phyloP scores from a whole-genome alignment of 2,888 invertebrate species.

The Willowsia nigromaculata region DNA sequence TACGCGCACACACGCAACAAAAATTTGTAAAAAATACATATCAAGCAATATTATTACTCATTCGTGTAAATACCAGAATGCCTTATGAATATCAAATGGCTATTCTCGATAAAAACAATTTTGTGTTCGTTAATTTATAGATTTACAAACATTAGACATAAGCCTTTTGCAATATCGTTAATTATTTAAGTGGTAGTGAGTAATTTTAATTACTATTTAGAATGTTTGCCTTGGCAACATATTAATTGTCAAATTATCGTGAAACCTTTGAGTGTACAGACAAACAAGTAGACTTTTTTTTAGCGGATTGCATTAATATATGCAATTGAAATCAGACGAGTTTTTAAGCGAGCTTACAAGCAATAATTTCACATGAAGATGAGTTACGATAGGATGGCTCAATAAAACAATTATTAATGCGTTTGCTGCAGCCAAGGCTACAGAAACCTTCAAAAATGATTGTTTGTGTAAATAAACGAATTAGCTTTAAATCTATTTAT shows the following conservation, averaged over 20 bases:
- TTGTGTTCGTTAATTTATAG: slow-evolving; percentile 15
- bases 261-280: neutral
- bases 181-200: neutral
- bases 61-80: neutral
- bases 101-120: neutral
- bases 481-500: too few species aligned
- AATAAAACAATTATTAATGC: too few species aligned
- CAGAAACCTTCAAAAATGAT: too few species aligned
- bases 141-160: neutral
- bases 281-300: neutral
- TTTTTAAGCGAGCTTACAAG: slow-evolving; percentile 53
- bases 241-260: neutral
- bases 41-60: too few species aligned
- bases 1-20: neutral
- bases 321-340: slow-evolving; percentile 49
- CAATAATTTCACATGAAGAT: neutral
- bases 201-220: neutral
- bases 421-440: too few species aligned
- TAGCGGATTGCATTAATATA: neutral
- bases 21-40: neutral
- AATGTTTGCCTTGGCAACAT: neutral
- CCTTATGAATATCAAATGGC: neutral
- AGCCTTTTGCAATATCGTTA: neutral
- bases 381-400: too few species aligned
- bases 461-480: too few species aligned